Evolutionary conservation across 2,888 invertebrate species (phyloP), one percentile per base, ranked within the genome.

Genomic region (Chymomyza caudatula): DNA sequence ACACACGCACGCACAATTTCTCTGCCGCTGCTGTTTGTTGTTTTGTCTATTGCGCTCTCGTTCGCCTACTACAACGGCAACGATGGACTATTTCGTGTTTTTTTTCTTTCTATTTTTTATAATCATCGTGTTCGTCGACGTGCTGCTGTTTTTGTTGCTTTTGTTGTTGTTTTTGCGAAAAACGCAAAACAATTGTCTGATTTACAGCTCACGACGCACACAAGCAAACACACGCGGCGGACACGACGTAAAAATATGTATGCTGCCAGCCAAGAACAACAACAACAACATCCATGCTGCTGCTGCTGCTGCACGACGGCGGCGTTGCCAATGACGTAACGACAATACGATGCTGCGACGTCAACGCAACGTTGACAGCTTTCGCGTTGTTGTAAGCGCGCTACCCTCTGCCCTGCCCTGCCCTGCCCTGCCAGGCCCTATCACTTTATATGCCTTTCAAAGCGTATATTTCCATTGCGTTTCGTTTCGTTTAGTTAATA

Each of bases 251-350:
- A 37, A 37, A 37, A 37, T 37, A 37, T 37, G 25, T 44, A 44
- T 44, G 44, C 15, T 44, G n/a, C 25, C n/a, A 37, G 66, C 65
- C 58, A 67, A 29, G 29, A 19, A 58, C 74, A 71, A 78, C 79
- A 76, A 74, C 67, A 74, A 74, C 83, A 78, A 78, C 65, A 42
- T 8, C 55, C 42, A 4, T 54, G 51, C 15, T 42, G 51, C 17
- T 51, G 42, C 51, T 49, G 60, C 60, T 59, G 37, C 58, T 54
- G 54, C 51, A 22, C 37, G 37, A 59, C 29, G 53, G 37, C 51
- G 11, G 62, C 59, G 55, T 59, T 49, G 51, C 59, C 69, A 60
- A 69, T 70, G 70, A 70, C 70, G 70, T 70, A 70, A 70, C 59
- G 60, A 20, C 20, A 5, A 23, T 25, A 25, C 53, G 53, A 54